Conservation (phyloP, 2,888 invertebrate genomes). For the Cryptocheilus praepositus region DNA sequence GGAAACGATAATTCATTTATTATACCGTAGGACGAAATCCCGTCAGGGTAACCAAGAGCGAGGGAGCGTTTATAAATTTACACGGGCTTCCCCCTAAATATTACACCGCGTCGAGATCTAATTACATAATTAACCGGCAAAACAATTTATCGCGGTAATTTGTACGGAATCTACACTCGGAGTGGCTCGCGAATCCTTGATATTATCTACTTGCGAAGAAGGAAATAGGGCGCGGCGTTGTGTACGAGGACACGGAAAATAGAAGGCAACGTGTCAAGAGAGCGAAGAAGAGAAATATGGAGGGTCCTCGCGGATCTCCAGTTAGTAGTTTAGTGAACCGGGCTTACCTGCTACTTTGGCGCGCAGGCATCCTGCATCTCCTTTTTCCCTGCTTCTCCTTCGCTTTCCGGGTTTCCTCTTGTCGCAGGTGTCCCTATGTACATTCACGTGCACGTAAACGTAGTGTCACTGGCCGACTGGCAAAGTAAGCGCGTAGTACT, state of each 20-base stretch:
- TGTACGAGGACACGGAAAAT: neutral
- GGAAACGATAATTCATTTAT: neutral
- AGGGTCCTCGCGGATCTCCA: too few relatives aligned
- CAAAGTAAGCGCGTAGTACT: neutral
- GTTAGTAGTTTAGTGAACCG: too few relatives aligned
- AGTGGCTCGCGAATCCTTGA: too few relatives aligned
- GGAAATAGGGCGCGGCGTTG: neutral
- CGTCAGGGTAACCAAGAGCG: slow-evolving; percentile 12
- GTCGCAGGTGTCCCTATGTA: neutral
- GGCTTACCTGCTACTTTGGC: too few relatives aligned
- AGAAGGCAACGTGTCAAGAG: neutral
- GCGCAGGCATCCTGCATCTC: too few relatives aligned
- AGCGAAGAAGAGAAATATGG: too few relatives aligned
- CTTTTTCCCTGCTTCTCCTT: neutral
- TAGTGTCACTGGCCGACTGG: neutral
- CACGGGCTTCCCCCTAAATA: neutral
- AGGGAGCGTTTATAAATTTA: neutral
- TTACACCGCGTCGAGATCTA: neutral
- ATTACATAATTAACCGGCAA: too few relatives aligned
- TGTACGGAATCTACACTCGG: too few relatives aligned
- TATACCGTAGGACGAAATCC: neutral
- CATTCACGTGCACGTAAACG: neutral
- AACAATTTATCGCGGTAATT: too few relatives aligned
- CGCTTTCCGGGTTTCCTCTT: neutral
- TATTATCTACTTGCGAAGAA: neutral